These are phyloP conservation scores for Micoletzkya japonica DNA, from an alignment of 2,888 invertebrate species.

Conservation along the genomic window DNA sequence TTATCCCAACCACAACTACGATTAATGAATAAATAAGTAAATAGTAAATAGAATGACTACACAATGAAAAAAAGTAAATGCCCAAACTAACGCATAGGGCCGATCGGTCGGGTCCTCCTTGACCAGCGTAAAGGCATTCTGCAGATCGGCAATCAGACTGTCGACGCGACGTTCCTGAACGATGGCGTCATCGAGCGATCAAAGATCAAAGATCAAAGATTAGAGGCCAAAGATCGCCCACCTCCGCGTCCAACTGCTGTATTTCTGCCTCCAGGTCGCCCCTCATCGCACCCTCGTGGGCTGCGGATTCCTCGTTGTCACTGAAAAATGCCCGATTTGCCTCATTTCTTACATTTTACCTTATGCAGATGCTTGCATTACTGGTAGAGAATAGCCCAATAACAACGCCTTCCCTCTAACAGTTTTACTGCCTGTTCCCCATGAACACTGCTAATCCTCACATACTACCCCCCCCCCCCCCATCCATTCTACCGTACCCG, in stretches of 20 bases:
- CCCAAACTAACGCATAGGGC: slow-evolving; percentile 46
- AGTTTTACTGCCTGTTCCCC: too few species aligned
- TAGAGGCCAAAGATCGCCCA: neutral
- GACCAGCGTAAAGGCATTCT: slow-evolving; percentile 40
- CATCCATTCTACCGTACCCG: too few species aligned
- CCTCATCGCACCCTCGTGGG: neutral
- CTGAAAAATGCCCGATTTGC: too few species aligned
- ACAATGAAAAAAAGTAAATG: neutral
- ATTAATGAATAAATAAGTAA: neutral
- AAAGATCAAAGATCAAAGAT: neutral
- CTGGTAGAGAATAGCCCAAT: too few species aligned
- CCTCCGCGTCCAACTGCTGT: neutral
- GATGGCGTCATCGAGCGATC: neutral
- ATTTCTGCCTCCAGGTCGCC: neutral
- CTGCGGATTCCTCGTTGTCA: too few species aligned
- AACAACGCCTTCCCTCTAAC: too few species aligned
- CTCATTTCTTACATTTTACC: neutral
- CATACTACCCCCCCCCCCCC: too few species aligned
- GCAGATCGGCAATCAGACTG: slow-evolving; percentile 37
- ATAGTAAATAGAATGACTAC: neutral
- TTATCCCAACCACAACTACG: neutral
- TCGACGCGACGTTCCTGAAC: slow-evolving; percentile 38
- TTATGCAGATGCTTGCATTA: neutral
- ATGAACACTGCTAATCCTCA: too few species aligned
- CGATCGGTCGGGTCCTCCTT: slow-evolving; percentile 54